A percentile compares a stretch with the other conserved stretches of the same genome.
Conservation (phyloP, 2,888 invertebrate genomes). For the Mylabris sibirica region DNA sequence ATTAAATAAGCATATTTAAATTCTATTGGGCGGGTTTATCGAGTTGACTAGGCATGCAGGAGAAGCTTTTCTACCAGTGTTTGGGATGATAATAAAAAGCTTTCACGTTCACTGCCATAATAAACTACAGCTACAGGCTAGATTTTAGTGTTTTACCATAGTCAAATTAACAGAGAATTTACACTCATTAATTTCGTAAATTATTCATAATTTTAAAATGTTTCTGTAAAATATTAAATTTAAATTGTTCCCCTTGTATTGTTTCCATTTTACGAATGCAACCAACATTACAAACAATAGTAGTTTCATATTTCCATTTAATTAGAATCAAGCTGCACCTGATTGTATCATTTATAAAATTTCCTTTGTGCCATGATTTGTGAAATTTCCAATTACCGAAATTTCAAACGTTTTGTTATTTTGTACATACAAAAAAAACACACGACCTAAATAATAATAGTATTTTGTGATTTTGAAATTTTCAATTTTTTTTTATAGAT, state of each 20-base stretch:
- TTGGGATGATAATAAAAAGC: too few relatives aligned
- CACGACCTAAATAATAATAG: too few relatives aligned
- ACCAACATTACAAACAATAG: constrained; percentile 10
- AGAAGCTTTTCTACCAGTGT: too few relatives aligned
- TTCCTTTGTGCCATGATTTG: background rate
- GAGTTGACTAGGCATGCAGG: too few relatives aligned
- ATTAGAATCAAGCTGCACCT: constrained; percentile 2
- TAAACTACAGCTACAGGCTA: background rate
- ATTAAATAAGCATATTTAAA: too few relatives aligned
- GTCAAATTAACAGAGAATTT: background rate
- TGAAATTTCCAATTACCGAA: background rate
- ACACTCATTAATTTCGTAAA: background rate
- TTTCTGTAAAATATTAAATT: background rate
- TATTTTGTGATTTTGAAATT: too few relatives aligned
- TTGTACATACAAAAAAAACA: background rate
- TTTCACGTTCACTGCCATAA: too few relatives aligned
- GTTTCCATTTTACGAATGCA: background rate
- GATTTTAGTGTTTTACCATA: background rate
- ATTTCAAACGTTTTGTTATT: background rate
- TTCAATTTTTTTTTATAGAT: background rate
- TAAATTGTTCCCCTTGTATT: background rate
- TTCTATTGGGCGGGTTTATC: too few relatives aligned
- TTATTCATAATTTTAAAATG: background rate
- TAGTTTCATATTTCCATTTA: constrained; percentile 6
- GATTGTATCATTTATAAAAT: background rate